Evolutionary conservation across 2,797 vertebrate genomes (phyloP).

Genomic region (Spinibarbus caldwelli): DNA sequence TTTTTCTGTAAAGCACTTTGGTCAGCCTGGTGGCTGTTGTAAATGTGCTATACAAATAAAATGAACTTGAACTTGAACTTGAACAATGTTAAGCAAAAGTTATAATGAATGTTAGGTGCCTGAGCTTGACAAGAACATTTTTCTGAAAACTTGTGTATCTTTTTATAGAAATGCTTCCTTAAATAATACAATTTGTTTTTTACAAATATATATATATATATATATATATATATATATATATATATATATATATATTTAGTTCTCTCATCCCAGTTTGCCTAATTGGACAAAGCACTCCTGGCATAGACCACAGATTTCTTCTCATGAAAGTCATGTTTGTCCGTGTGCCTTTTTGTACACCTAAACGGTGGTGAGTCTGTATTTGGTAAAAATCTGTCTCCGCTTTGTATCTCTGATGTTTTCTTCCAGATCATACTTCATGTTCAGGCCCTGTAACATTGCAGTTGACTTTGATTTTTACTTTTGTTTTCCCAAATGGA

Average conservation of each 20-base stretch:
- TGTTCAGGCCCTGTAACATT: constrained; percentile 22
- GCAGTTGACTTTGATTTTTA: constrained; percentile 26
- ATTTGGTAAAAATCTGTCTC: background rate
- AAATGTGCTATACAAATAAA: no score
- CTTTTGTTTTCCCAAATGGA: constrained; percentile 1
- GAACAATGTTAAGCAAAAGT: background rate
- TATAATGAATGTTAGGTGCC: background rate
- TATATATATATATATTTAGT: no score
- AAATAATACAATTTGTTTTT: no score
- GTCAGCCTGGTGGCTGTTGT: no score
- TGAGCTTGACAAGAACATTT: background rate
- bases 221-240: no score
- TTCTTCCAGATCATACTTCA: background rate
- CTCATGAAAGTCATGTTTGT: background rate
- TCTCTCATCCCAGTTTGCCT: background rate
- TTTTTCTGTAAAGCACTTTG: no score
- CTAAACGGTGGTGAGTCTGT: background rate
- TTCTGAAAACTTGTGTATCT: background rate
- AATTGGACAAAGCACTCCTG: background rate
- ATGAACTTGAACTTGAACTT: no score
- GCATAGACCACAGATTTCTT: background rate
- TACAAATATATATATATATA: no score
- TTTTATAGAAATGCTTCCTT: background rate
- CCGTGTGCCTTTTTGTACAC: background rate
- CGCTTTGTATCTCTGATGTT: background rate